Conservation (phyloP, 2,113 vertebrate genomes). For the Vimba vimba region DNA sequence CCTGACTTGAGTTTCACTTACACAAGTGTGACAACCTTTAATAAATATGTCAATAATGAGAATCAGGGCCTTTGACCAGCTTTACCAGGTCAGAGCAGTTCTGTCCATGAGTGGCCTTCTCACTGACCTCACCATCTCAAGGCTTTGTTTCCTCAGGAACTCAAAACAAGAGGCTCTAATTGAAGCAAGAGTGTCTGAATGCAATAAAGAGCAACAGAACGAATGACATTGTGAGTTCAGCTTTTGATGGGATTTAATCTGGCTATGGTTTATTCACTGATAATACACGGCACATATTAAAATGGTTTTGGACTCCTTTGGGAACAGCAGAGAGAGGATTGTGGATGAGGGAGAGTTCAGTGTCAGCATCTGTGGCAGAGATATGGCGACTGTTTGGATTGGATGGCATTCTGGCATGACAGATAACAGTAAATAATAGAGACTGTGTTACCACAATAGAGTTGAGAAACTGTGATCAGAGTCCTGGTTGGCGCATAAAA, state of each 20-base stretch:
- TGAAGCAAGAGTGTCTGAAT: slow-evolving; percentile 58
- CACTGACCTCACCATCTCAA: slow-evolving; percentile 56
- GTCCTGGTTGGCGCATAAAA: not conserved
- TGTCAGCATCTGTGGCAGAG: slow-evolving; percentile 40
- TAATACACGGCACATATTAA: slow-evolving; percentile 39
- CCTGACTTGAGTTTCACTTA: not conserved
- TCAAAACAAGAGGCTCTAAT: slow-evolving; percentile 58
- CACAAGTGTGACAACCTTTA: not conserved
- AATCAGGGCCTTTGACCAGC: slow-evolving; percentile 62
- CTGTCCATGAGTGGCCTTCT: slow-evolving; percentile 19
- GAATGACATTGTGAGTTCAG: slow-evolving; percentile 28
- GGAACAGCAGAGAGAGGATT: slow-evolving; percentile 43
- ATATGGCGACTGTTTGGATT: slow-evolving; percentile 22
- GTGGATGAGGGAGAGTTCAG: slow-evolving; percentile 30
- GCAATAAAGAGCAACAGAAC: slow-evolving; percentile 24
- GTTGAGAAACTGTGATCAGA: slow-evolving; percentile 1
- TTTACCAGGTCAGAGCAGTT: slow-evolving; percentile 60
- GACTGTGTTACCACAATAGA: slow-evolving; percentile 7
- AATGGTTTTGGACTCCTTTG: slow-evolving; percentile 29
- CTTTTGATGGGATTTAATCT: slow-evolving; percentile 53
- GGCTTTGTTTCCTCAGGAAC: slow-evolving; percentile 59
- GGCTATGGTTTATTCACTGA: slow-evolving; percentile 35
- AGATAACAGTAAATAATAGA: slow-evolving; percentile 30
- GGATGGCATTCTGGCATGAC: not conserved
- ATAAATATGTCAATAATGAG: slow-evolving; percentile 37